phyloP scores from a whole-genome alignment of 2,888 invertebrate genomes.

The Heteropelma amictum region DNA sequence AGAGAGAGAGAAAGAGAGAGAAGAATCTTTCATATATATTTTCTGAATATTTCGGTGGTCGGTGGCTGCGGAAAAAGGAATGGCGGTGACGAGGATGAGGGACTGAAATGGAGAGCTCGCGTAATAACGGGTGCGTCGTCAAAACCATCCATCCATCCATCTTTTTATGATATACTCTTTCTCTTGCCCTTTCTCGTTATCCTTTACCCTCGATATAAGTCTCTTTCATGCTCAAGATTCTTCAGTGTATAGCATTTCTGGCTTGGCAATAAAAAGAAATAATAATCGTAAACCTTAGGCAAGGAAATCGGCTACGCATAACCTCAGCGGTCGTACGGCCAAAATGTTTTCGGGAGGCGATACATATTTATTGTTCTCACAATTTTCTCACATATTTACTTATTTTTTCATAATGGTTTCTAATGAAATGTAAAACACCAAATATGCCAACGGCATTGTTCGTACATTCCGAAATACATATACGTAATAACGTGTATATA shows the following conservation, averaged over 20 bases:
- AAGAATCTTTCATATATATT: constrained; percentile 1
- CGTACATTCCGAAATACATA: too few species aligned
- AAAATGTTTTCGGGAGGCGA: not conserved
- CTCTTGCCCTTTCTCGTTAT: not conserved
- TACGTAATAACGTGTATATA: too few species aligned
- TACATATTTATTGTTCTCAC: too few species aligned
- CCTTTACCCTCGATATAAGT: too few species aligned
- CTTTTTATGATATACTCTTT: constrained; percentile 45
- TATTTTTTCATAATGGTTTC: not conserved
- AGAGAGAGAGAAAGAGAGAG: not conserved
- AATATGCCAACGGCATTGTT: not conserved
- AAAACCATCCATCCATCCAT: constrained; percentile 47
- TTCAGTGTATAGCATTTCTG: not conserved
- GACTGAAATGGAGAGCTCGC: constrained; percentile 23
- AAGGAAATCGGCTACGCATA: too few species aligned
- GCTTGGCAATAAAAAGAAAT: constrained; percentile 48
- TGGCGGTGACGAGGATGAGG: constrained; percentile 20
- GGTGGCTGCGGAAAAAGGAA: constrained; percentile 13
- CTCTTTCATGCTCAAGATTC: too few species aligned
- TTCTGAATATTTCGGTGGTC: constrained; percentile 33
- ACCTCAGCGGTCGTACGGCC: not conserved
- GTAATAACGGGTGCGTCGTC: constrained; percentile 46
- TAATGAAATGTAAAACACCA: not conserved
- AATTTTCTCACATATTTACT: not conserved
- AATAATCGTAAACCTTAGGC: constrained; percentile 43